A percentile compares a stretch with the other conserved stretches of the same genome.
Evolutionary conservation across 2,888 invertebrate genomes (phyloP).

Genomic region (Spatulosminthurus flaviceps): DNA sequence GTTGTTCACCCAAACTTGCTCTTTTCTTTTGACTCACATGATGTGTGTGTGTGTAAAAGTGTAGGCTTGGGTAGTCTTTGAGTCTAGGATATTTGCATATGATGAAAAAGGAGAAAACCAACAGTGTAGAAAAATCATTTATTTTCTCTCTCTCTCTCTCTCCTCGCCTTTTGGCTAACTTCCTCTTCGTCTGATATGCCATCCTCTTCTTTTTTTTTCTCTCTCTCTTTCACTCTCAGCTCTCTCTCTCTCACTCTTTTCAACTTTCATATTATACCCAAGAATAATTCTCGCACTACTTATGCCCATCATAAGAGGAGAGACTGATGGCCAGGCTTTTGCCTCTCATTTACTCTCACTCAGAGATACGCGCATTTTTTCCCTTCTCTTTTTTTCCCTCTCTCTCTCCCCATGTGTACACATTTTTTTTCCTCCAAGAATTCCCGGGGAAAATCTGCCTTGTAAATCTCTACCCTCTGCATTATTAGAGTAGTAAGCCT

Average conservation of each 20-base stretch:
- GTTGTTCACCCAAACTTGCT: too few relatives aligned
- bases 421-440: background rate
- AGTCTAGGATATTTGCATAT: slow-evolving; percentile 49
- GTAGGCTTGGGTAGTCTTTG: background rate
- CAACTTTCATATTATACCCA: slow-evolving; percentile 33
- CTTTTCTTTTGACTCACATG: too few relatives aligned
- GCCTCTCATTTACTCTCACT: slow-evolving; percentile 30
- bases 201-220: slow-evolving; percentile 36
- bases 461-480: background rate
- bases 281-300: slow-evolving; percentile 30
- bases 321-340: slow-evolving; percentile 40
- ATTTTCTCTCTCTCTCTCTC: slow-evolving; percentile 56
- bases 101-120: slow-evolving; percentile 54
- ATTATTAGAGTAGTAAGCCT: background rate
- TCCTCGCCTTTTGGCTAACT: slow-evolving; percentile 49
- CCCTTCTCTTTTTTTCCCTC: background rate
- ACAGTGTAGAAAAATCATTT: slow-evolving; percentile 60
- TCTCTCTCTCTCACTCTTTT: slow-evolving; percentile 41
- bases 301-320: slow-evolving; percentile 39
- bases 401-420: background rate
- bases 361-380: slow-evolving; percentile 25
- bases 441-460: slow-evolving; percentile 5
- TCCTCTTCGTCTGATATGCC: slow-evolving; percentile 42
- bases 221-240: slow-evolving; percentile 39
- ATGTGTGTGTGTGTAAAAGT: slow-evolving; percentile 1